Evolutionary conservation across 2,113 vertebrate species (phyloP).

Genomic region (Gymnobelideus leadbeateri): DNA sequence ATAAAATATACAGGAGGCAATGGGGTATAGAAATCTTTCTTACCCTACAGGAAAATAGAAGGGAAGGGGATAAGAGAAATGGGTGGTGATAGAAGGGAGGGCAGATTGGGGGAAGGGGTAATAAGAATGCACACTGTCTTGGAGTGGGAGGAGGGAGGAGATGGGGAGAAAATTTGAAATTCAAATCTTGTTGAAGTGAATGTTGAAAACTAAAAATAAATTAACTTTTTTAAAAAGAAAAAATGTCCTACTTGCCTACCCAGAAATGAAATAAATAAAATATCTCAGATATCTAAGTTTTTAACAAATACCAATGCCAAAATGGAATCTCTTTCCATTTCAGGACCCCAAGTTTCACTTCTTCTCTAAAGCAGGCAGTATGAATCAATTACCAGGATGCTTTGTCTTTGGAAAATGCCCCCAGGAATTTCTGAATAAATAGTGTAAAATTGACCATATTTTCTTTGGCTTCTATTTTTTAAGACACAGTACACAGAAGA

Average conservation of each 20-base stretch:
- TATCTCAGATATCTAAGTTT: not conserved
- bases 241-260: not conserved
- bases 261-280: conserved; percentile 8
- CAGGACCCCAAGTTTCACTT: not conserved
- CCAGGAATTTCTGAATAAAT: not conserved
- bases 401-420: conserved; percentile 35
- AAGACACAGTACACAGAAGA: not conserved
- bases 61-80: too few relatives aligned
- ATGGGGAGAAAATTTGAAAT: too few relatives aligned
- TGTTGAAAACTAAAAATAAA: too few relatives aligned
- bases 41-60: too few relatives aligned
- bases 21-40: too few relatives aligned
- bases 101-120: too few relatives aligned
- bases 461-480: not conserved
- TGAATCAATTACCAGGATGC: conserved; percentile 2
- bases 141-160: too few relatives aligned
- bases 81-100: too few relatives aligned
- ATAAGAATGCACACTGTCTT: too few relatives aligned
- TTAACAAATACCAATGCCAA: conserved; percentile 11
- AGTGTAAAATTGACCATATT: not conserved
- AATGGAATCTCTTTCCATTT: conserved; percentile 35
- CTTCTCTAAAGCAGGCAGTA: not conserved
- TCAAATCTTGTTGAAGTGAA: too few relatives aligned
- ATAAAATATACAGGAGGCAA: too few relatives aligned
- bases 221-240: too few relatives aligned